phyloP scores from a whole-genome alignment of 2,888 invertebrate genomes.

The Cryptocephalus moraei region DNA sequence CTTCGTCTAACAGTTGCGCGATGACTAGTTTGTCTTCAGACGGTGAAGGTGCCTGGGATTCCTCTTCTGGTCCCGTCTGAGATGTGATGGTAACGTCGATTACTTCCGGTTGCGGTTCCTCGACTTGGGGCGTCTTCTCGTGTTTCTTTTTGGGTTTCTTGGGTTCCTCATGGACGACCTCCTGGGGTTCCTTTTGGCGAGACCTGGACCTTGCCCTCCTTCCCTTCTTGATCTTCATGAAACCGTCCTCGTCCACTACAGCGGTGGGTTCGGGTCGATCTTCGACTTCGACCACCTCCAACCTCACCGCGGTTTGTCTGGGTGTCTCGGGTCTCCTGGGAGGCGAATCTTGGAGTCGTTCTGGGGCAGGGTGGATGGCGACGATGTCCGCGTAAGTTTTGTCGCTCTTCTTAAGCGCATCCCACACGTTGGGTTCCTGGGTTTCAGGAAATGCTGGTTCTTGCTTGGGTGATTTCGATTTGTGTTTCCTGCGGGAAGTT shows the following conservation, averaged over 20 bases:
- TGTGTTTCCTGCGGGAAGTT: conserved; percentile 4
- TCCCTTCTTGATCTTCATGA: conserved; percentile 2
- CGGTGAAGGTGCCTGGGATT: not conserved
- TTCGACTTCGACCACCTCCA: not conserved
- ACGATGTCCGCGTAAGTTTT: conserved; percentile 65
- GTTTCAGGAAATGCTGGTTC: too few relatives aligned
- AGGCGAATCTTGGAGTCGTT: conserved; percentile 10
- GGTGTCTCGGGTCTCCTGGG: not conserved
- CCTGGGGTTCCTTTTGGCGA: not conserved
- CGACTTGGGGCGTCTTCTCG: too few relatives aligned
- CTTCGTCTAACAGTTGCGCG: not conserved
- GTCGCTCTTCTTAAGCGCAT: conserved; percentile 40
- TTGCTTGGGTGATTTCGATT: conserved; percentile 5
- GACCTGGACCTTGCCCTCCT: not conserved
- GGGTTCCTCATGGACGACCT: not conserved
- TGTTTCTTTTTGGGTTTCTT: not conserved
- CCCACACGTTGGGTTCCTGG: conserved; percentile 40
- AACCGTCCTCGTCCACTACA: not conserved
- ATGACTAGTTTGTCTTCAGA: not conserved
- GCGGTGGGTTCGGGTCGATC: not conserved
- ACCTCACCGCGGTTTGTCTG: not conserved
- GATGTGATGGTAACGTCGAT: not conserved
- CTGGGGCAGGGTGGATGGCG: conserved; percentile 38
- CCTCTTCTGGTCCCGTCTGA: not conserved
- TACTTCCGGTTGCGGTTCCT: not conserved